phyloP scores from a whole-genome alignment of 2,888 invertebrate species.

The Nasonovia ribisnigri region DNA sequence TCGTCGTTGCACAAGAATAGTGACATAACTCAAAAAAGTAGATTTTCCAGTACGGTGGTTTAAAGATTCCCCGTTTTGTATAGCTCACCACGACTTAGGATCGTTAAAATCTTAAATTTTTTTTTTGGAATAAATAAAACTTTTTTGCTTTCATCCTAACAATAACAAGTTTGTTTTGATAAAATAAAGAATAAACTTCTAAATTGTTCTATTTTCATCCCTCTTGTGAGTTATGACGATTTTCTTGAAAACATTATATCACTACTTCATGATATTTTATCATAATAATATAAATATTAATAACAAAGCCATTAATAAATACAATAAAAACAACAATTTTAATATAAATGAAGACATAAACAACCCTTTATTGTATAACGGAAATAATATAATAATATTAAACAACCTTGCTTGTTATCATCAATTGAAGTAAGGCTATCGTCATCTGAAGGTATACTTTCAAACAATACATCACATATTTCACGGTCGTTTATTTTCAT shows the following conservation, averaged over 20 bases:
- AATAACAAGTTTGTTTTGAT: slow-evolving; percentile 31
- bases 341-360: slow-evolving; percentile 2
- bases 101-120: background rate
- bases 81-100: background rate
- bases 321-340: too few relatives aligned
- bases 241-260: slow-evolving; percentile 31
- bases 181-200: slow-evolving; percentile 22
- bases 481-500: background rate
- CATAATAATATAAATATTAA: slow-evolving; percentile 36
- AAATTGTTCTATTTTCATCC: slow-evolving; percentile 37
- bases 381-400: slow-evolving; percentile 35
- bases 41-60: slow-evolving; percentile 4
- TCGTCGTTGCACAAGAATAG: too few relatives aligned
- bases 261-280: slow-evolving; percentile 19
- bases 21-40: too few relatives aligned
- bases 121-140: slow-evolving; percentile 22
- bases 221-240: slow-evolving; percentile 39
- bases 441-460: slow-evolving; percentile 21
- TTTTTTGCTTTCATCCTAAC: slow-evolving; percentile 29
- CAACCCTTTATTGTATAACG: slow-evolving; percentile 27
- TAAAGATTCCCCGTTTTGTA: slow-evolving; percentile 8
- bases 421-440: slow-evolving; percentile 8
- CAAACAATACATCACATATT: slow-evolving; percentile 8
- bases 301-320: slow-evolving; percentile 35
- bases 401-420: slow-evolving; percentile 32